A percentile compares a stretch with the other conserved stretches of the same genome.
Conservation (phyloP, 2,113 vertebrate genomes). For the Orientallactaga bullata region DNA sequence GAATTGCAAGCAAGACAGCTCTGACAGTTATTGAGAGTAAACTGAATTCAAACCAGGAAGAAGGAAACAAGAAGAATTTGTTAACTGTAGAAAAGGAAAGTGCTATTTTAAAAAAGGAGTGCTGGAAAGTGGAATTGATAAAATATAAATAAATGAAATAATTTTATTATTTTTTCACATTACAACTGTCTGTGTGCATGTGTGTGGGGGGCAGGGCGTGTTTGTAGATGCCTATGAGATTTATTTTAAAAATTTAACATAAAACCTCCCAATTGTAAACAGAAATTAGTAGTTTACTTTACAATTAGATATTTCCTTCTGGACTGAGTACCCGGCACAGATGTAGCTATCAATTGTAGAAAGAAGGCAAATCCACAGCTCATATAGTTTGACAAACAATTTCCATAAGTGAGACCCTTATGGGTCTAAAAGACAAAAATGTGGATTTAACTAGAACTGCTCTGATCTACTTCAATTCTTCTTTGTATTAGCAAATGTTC, state of each 20-base stretch:
- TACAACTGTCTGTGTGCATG: no score
- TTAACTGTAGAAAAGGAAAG: neutral
- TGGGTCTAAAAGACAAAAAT: neutral
- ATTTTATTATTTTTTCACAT: neutral
- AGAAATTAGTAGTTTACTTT: neutral
- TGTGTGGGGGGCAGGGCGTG: neutral
- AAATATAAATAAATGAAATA: neutral
- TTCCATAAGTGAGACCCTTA: neutral
- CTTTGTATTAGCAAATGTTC: neutral
- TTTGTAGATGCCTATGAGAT: neutral
- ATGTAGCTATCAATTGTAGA: neutral
- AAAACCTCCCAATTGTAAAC: neutral
- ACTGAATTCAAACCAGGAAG: neutral
- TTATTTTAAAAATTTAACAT: neutral
- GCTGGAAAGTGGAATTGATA: conserved; percentile 31
- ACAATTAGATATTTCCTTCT: neutral
- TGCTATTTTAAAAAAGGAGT: neutral
- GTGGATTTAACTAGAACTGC: neutral
- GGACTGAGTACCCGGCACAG: neutral
- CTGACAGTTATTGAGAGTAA: neutral
- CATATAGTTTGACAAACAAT: neutral
- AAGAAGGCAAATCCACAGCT: neutral
- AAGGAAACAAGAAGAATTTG: neutral
- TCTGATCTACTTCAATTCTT: neutral
- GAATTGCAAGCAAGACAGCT: neutral